A percentile compares a stretch with the other conserved stretches of the same genome.
Evolutionary conservation across 1,140 invertebrate genomes (phyloP).

Genomic region (Atopsyche davidsoni): DNA sequence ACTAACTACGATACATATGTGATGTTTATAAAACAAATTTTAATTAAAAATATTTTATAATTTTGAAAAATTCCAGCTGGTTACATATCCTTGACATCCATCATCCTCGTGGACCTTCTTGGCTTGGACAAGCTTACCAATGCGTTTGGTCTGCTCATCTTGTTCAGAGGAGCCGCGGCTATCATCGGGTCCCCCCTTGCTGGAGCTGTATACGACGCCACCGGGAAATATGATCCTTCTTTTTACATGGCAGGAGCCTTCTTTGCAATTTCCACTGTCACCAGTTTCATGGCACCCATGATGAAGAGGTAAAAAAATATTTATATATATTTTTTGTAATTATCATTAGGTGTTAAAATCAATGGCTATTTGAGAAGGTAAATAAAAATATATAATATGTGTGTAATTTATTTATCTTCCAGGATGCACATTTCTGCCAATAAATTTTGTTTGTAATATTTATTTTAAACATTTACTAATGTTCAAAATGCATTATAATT

Average conservation of each 20-base stretch:
- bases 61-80: conserved; percentile 63
- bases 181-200: conserved; percentile 77
- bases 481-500: no score
- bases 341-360: no score
- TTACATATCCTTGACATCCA: conserved; percentile 95
- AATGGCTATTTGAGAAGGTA: no score
- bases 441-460: no score
- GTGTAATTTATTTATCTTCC: no score
- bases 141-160: conserved; percentile 90
- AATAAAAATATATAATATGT: no score
- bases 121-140: conserved; percentile 94
- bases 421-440: no score
- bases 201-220: conserved; percentile 84
- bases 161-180: conserved; percentile 89
- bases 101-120: conserved; percentile 92
- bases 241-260: conserved; percentile 89
- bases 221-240: conserved; percentile 76
- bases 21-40: background rate
- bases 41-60: background rate
- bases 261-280: conserved; percentile 77
- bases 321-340: background rate
- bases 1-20: no score
- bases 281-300: conserved; percentile 76
- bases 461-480: no score
- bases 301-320: conserved; percentile 55